Conservation (phyloP, 1,140 invertebrate genomes). For the Bombus balteatus region DNA sequence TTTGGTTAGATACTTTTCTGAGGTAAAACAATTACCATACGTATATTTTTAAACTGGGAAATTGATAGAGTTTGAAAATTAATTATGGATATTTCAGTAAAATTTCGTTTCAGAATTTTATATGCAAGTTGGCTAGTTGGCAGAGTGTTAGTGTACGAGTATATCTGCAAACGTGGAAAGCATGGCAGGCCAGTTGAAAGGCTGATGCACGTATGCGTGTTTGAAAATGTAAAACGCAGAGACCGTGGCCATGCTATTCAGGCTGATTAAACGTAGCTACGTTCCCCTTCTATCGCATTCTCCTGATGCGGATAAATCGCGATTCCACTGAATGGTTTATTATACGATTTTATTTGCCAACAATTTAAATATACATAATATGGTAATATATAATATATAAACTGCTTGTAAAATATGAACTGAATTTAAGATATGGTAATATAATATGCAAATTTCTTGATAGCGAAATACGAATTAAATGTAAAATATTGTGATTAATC, state of each 20-base stretch:
- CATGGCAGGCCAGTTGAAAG: neutral
- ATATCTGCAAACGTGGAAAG: neutral
- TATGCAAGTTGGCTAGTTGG: neutral
- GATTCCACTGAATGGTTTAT: neutral
- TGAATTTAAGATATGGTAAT: too few species aligned
- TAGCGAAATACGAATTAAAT: neutral
- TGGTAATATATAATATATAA: too few species aligned
- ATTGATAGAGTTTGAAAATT: neutral
- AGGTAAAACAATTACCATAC: too few species aligned
- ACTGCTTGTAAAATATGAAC: too few species aligned
- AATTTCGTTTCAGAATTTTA: neutral
- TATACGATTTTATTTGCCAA: neutral
- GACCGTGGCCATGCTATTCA: neutral
- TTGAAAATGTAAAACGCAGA: conserved; percentile 13
- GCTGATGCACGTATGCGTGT: neutral
- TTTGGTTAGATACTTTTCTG: too few species aligned
- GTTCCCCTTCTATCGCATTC: neutral
- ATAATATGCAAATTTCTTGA: neutral
- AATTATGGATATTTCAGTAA: too few species aligned
- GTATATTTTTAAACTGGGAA: neutral
- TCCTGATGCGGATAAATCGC: neutral
- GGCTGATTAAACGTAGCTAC: conserved; percentile 6
- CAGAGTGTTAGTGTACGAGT: too few species aligned
- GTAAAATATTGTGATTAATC: neutral
- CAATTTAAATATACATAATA: neutral